phyloP scores from a whole-genome alignment of 2,113 vertebrate genomes.

The Antigone vipio region DNA sequence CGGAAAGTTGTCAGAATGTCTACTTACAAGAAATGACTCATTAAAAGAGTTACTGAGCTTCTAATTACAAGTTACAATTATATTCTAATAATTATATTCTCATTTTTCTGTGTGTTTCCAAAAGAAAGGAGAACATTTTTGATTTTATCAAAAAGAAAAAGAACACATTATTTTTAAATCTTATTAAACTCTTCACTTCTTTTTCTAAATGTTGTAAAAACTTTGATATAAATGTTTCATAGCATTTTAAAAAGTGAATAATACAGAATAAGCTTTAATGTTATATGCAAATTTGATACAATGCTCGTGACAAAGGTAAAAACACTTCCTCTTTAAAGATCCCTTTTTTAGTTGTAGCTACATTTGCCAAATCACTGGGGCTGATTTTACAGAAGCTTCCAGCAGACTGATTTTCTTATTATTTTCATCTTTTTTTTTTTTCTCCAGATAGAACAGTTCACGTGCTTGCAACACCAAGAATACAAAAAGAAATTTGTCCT shows the following conservation, averaged over 20 bases:
- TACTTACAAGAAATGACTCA: neutral
- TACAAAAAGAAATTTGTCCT: neutral
- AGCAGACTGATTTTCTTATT: neutral
- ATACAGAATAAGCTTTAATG: neutral
- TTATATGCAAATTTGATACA: neutral
- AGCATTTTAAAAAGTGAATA: neutral
- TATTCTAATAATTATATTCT: neutral
- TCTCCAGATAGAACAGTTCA: neutral
- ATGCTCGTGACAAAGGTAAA: neutral
- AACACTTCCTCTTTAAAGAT: neutral
- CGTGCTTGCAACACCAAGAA: neutral
- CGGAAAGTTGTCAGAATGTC: neutral
- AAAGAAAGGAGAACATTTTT: neutral
- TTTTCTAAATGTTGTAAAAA: neutral
- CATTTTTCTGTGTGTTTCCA: neutral
- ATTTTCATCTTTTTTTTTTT: neutral
- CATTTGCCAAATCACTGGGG: neutral
- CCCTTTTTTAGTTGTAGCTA: neutral
- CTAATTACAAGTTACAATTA: neutral
- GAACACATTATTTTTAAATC: neutral
- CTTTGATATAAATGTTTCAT: neutral
- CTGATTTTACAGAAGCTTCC: neutral
- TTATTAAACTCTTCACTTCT: neutral
- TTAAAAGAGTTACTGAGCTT: neutral
- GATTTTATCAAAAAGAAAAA: neutral